A percentile compares a stretch with the other conserved stretches of the same genome.
These are phyloP conservation scores for Lasioglossum marginatum DNA, from an alignment of 2,888 invertebrate genomes.

Conservation along the genomic window DNA sequence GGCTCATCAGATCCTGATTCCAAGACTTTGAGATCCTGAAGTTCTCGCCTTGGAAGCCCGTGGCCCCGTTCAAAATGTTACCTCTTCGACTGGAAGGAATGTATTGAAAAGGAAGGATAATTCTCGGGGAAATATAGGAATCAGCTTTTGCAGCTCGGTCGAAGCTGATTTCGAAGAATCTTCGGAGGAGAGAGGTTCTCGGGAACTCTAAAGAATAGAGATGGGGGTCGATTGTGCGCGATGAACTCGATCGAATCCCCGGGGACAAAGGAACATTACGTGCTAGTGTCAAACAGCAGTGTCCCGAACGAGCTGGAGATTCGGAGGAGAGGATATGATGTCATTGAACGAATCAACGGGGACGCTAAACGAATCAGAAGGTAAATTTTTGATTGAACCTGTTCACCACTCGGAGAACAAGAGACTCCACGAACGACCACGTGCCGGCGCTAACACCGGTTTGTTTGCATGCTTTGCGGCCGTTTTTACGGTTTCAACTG, in stretches of 20 bases:
- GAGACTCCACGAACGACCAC: not conserved
- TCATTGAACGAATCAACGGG: conserved; percentile 1
- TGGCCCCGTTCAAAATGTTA: not conserved
- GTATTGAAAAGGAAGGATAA: not conserved
- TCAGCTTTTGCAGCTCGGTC: not conserved
- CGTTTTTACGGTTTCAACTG: not conserved
- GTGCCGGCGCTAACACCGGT: not conserved
- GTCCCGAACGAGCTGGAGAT: not conserved
- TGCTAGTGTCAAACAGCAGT: not conserved
- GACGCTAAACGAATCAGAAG: not conserved
- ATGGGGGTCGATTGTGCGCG: not conserved
- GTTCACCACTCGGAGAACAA: not conserved
- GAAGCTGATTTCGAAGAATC: not conserved
- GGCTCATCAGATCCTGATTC: no score
- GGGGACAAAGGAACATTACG: conserved; percentile 10
- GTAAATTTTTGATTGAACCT: not conserved
- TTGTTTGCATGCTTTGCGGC: not conserved
- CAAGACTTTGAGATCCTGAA: not conserved
- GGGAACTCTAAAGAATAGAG: not conserved
- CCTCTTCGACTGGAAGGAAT: not conserved
- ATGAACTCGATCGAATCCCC: conserved; percentile 19
- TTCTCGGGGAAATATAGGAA: not conserved
- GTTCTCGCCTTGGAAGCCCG: not conserved
- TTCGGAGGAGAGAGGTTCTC: not conserved
- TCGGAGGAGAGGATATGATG: not conserved